Conservation (phyloP, 92 coral and sea anemone genomes). For the Pocillopora meandrina region DNA sequence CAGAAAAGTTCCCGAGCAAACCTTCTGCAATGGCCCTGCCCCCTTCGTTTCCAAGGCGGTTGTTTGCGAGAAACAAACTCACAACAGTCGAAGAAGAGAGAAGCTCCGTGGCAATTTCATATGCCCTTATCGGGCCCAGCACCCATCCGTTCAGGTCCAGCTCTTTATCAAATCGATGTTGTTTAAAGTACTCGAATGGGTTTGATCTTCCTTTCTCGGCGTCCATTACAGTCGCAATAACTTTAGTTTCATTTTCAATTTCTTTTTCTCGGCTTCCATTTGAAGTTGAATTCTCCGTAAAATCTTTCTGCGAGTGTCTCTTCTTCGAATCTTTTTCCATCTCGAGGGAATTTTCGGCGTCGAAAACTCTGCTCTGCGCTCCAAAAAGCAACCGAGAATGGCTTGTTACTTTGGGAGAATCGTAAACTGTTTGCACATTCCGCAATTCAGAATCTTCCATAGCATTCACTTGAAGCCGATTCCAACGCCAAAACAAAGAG, state of each 20-base stretch:
- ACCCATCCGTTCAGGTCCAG: conserved; percentile 50
- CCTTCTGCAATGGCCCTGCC: conserved; percentile 74
- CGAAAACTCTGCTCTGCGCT: conserved; percentile 31
- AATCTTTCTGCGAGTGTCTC: neutral
- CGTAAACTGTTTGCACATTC: neutral
- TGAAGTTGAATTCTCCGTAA: neutral
- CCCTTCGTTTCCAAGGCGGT: conserved; percentile 78
- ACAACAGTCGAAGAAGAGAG: conserved; percentile 58
- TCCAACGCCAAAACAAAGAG: conserved; percentile 27
- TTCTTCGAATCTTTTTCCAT: neutral
- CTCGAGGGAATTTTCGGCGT: conserved; percentile 9
- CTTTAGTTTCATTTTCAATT: neutral
- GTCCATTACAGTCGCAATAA: neutral
- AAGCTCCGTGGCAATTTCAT: conserved; percentile 42
- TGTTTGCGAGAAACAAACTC: conserved; percentile 64
- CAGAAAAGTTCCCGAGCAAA: conserved; percentile 49
- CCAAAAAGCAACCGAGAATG: conserved; percentile 43
- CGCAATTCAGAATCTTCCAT: conserved; percentile 14
- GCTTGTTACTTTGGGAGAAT: conserved; percentile 51
- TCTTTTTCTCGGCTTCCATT: neutral
- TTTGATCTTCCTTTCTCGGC: conserved; percentile 65
- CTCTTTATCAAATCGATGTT: conserved; percentile 31
- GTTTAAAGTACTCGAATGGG: conserved; percentile 62
- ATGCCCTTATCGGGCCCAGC: conserved; percentile 50
- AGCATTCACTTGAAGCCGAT: conserved; percentile 26